Conservation (phyloP, 2,888 invertebrate species). For the Piscicola geometra region DNA sequence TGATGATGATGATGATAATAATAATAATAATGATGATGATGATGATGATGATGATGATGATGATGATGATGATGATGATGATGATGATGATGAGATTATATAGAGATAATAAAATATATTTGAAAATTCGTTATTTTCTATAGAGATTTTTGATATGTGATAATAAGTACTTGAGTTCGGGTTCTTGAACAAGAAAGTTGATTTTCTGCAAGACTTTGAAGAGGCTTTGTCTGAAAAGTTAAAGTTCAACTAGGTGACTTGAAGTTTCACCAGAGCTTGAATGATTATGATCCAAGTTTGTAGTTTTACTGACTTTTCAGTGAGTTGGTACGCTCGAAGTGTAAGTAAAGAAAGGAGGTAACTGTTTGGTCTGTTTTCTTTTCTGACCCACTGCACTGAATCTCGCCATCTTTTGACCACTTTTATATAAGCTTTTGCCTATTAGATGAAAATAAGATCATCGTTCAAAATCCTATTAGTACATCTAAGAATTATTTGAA, state of each 20-base stretch:
- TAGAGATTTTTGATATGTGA: not conserved
- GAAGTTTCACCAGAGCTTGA: not conserved
- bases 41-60: too few relatives aligned
- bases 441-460: not conserved
- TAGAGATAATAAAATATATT: not conserved
- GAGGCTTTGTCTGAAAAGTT: constrained; percentile 39
- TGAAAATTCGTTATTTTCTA: not conserved
- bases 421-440: constrained; percentile 45
- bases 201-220: constrained; percentile 40
- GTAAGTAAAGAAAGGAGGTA: constrained; percentile 44
- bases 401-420: constrained; percentile 46
- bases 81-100: too few relatives aligned
- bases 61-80: too few relatives aligned
- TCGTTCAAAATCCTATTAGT: not conserved
- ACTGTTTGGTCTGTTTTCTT: constrained; percentile 41
- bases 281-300: not conserved
- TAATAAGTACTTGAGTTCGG: constrained; percentile 42
- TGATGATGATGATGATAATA: too few relatives aligned
- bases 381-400: constrained; percentile 42
- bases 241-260: not conserved
- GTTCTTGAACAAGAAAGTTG: constrained; percentile 39
- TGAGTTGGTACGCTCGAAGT: constrained; percentile 43
- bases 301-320: constrained; percentile 39
- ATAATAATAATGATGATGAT: too few relatives aligned
- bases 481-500: not conserved